Conservation (phyloP, 2,888 invertebrate species). For the Tachina fera region DNA sequence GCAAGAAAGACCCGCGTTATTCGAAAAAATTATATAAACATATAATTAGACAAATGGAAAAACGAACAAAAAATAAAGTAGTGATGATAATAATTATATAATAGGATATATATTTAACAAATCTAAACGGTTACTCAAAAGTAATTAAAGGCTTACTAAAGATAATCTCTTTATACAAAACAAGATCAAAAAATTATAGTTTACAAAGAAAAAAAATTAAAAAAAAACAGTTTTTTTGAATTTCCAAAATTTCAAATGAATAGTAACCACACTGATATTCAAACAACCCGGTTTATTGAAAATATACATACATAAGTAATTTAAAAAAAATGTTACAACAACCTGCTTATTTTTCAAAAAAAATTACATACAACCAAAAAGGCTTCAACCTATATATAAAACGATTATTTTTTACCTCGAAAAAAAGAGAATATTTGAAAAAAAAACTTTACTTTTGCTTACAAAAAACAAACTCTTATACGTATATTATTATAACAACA, state of each 20-base stretch:
- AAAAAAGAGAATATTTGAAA: slow-evolving; percentile 2
- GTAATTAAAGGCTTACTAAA: slow-evolving; percentile 56
- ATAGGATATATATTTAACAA: slow-evolving; percentile 47
- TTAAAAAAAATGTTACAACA: slow-evolving; percentile 18
- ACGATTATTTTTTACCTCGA: slow-evolving; percentile 56
- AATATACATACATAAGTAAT: slow-evolving; percentile 1
- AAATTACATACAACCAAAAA: slow-evolving; percentile 24
- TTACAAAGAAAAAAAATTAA: slow-evolving; percentile 26
- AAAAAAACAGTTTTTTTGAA: neutral
- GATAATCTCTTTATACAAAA: slow-evolving; percentile 55
- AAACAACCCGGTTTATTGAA: slow-evolving; percentile 40
- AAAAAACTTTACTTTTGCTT: slow-evolving; percentile 52
- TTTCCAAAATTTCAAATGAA: neutral
- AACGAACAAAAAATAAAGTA: slow-evolving; percentile 39
- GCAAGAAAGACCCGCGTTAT: slow-evolving; percentile 44
- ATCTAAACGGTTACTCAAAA: slow-evolving; percentile 55
- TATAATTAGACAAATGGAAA: slow-evolving; percentile 18
- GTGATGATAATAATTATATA: slow-evolving; percentile 70
- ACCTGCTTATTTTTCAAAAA: slow-evolving; percentile 47
- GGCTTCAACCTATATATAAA: slow-evolving; percentile 55
- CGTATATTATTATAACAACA: slow-evolving; percentile 36
- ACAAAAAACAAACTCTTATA: slow-evolving; percentile 47
- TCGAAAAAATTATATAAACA: slow-evolving; percentile 7
- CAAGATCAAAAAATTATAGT: slow-evolving; percentile 62
- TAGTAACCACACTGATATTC: slow-evolving; percentile 49